phyloP scores from a whole-genome alignment of 2,888 invertebrate genomes.

The Onchidella celtica region DNA sequence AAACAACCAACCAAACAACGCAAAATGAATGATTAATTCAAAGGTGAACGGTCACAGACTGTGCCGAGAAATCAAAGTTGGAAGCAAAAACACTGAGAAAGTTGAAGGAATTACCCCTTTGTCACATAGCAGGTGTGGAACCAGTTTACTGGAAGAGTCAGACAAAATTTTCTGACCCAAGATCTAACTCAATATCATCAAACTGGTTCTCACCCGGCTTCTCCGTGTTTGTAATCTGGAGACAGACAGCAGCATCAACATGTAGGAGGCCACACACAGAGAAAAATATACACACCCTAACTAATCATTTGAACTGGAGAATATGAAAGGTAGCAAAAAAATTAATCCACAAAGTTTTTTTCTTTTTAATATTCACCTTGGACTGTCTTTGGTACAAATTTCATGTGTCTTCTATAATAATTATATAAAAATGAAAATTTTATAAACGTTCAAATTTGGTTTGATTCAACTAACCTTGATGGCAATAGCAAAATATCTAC shows the following conservation, averaged over 20 bases:
- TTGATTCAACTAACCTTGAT: no score
- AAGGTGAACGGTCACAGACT: not conserved
- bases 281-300: no score
- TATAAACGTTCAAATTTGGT: no score
- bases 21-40: conserved; percentile 15
- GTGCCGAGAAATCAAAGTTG: conserved; percentile 8
- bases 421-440: no score
- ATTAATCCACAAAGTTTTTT: no score
- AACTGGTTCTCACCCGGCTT: conserved; percentile 14
- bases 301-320: no score
- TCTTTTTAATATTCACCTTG: no score
- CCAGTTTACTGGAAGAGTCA: conserved; percentile 23
- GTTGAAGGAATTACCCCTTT: conserved; percentile 21
- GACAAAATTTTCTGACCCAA: conserved; percentile 45
- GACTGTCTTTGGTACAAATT: no score
- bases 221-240: conserved; percentile 44
- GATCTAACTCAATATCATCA: conserved; percentile 43
- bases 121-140: not conserved
- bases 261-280: not conserved
- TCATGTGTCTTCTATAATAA: no score
- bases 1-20: conserved; percentile 19
- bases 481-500: no score
- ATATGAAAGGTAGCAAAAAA: no score
- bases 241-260: conserved; percentile 13
- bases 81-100: conserved; percentile 39